Conservation (phyloP, 2,113 vertebrate species). For the Notothenia rossii region DNA sequence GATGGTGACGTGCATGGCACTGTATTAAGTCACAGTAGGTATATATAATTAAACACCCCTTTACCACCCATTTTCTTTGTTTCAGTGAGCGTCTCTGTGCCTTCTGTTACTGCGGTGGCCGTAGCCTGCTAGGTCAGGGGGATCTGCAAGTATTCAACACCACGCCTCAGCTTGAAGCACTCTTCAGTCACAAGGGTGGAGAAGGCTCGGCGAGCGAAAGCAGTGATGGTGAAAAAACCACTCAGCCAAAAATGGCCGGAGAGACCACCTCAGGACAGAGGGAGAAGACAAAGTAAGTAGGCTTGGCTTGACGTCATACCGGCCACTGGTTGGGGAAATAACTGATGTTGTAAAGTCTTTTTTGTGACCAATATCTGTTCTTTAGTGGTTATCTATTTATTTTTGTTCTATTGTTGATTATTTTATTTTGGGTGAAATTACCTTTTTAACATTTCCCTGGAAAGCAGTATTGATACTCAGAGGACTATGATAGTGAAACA, state of each 20-base stretch:
- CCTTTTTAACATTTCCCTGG: neutral
- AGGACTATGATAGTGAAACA: neutral
- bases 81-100: slow-evolving; percentile 95
- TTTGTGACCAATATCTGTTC: neutral
- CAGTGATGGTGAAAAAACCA: slow-evolving; percentile 79
- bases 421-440: neutral
- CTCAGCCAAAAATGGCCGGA: slow-evolving; percentile 73
- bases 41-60: slow-evolving; percentile 74
- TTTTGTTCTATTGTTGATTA: neutral
- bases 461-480: neutral
- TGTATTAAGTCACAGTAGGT: slow-evolving; percentile 64
- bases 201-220: slow-evolving; percentile 79
- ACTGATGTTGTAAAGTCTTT: neutral
- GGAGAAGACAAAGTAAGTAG: slow-evolving; percentile 78
- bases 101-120: slow-evolving; percentile 97
- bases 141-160: slow-evolving; percentile 91
- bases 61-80: slow-evolving; percentile 57
- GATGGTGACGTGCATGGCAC: slow-evolving; percentile 53
- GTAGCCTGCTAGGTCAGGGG: slow-evolving; percentile 97
- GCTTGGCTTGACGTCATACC: slow-evolving; percentile 17
- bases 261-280: slow-evolving; percentile 80
- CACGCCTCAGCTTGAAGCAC: slow-evolving; percentile 84
- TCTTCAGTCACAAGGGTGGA: slow-evolving; percentile 77
- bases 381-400: neutral
- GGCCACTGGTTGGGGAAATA: neutral